Evolutionary conservation across 2,797 vertebrate species (phyloP).

Genomic region (Vipera latastei): DNA sequence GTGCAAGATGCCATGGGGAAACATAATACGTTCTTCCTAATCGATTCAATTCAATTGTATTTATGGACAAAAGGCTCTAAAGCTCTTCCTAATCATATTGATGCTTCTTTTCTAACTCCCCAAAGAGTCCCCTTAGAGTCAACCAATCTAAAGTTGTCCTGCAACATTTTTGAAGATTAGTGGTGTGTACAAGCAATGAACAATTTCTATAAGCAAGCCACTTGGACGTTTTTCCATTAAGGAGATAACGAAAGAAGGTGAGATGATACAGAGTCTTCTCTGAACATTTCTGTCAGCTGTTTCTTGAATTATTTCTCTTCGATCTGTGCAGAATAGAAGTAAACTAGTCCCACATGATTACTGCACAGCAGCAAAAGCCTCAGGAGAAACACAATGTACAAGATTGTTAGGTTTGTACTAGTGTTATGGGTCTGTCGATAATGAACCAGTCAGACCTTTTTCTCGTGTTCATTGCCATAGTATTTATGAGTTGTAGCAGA

Average conservation of each 20-base stretch:
- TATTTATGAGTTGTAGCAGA: not conserved
- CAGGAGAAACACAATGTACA: not conserved
- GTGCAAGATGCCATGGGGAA: not conserved
- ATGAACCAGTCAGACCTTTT: conserved; percentile 28
- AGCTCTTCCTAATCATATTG: not conserved
- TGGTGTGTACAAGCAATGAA: conserved; percentile 8
- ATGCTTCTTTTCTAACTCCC: not conserved
- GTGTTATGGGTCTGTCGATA: conserved; percentile 23
- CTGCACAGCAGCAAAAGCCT: not conserved
- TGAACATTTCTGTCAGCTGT: not conserved
- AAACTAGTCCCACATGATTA: conserved; percentile 5
- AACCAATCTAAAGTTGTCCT: conserved; percentile 12
- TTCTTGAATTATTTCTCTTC: conserved; percentile 14
- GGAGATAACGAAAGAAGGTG: not conserved
- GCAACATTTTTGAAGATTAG: conserved; percentile 36
- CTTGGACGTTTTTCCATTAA: conserved; percentile 32
- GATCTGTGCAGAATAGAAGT: conserved; percentile 8
- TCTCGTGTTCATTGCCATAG: not conserved
- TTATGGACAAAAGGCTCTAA: not conserved
- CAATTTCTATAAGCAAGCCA: conserved; percentile 33
- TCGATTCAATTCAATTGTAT: not conserved
- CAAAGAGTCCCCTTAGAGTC: conserved; percentile 8
- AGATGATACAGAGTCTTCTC: conserved; percentile 6
- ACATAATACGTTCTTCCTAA: conserved; percentile 22
- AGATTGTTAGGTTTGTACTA: conserved; percentile 1